Percentiles rank a stretch among this genome's conserved stretches.
Evolutionary conservation across 2,113 vertebrate species (phyloP).

Genomic region (Ochotona princeps): DNA sequence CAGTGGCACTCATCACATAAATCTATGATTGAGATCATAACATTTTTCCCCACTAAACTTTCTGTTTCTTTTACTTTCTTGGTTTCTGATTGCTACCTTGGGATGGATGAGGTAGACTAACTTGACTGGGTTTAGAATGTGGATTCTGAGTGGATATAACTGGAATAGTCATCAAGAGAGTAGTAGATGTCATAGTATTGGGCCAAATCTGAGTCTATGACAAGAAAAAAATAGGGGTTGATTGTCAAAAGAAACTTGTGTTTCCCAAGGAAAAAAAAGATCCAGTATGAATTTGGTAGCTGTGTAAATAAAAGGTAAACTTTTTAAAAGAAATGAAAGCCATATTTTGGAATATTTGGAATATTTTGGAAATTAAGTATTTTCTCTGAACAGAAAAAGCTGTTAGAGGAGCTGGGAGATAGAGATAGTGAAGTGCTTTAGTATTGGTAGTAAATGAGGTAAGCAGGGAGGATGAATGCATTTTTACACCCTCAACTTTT

Average conservation of each 20-base stretch:
- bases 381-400: constrained; percentile 20
- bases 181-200: background rate
- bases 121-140: background rate
- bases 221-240: background rate
- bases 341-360: background rate
- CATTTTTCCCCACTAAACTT: background rate
- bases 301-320: background rate
- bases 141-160: background rate
- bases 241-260: background rate
- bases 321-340: constrained; percentile 40
- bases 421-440: background rate
- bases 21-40: background rate
- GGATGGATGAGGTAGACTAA: background rate
- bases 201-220: background rate
- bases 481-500: background rate
- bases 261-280: background rate
- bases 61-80: background rate
- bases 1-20: background rate
- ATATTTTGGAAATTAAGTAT: background rate
- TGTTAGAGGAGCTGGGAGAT: background rate
- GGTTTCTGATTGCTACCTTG: background rate
- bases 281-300: background rate
- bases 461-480: background rate
- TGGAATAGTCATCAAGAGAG: background rate
- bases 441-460: background rate